These are phyloP conservation scores for Oncopeltus fasciatus DNA, from an alignment of 1,140 invertebrate species.

Conservation along the genomic window DNA sequence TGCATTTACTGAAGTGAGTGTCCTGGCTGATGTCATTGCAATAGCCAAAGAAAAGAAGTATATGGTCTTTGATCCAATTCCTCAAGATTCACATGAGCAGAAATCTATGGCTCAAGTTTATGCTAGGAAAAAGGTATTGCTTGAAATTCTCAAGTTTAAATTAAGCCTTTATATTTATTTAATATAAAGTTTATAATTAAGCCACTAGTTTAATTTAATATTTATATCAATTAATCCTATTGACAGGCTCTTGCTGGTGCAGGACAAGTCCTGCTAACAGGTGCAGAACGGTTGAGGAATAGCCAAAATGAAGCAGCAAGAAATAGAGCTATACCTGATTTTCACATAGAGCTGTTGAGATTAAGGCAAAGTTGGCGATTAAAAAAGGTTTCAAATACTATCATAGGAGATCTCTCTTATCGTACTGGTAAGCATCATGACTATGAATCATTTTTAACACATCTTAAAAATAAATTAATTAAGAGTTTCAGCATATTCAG, in stretches of 20 bases:
- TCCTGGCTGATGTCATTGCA: conserved; percentile 78
- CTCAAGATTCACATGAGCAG: conserved; percentile 65
- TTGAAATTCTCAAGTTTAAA: too few relatives aligned
- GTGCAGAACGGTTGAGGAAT: conserved; percentile 70
- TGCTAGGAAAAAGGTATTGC: conserved; percentile 73
- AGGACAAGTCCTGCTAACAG: conserved; percentile 59
- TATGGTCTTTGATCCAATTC: conserved; percentile 84
- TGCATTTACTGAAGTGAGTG: conserved; percentile 81
- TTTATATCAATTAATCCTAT: neutral
- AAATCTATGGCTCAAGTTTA: conserved; percentile 79
- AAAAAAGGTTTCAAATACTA: conserved; percentile 87
- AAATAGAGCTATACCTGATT: conserved; percentile 64
- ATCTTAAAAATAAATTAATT: too few relatives aligned
- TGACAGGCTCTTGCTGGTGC: conserved; percentile 58
- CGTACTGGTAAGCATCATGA: conserved; percentile 46
- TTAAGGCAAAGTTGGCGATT: conserved; percentile 87
- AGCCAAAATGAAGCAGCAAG: conserved; percentile 62
- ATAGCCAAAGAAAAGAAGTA: conserved; percentile 88
- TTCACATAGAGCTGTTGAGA: conserved; percentile 80
- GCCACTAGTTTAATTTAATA: too few relatives aligned
- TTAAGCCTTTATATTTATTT: too few relatives aligned
- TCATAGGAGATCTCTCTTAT: conserved; percentile 92
- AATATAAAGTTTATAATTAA: too few relatives aligned
- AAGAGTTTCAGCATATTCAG: too few relatives aligned
- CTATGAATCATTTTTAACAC: too few relatives aligned